phyloP scores from a whole-genome alignment of 2,113 vertebrate genomes.

The Zosterops borbonicus region DNA sequence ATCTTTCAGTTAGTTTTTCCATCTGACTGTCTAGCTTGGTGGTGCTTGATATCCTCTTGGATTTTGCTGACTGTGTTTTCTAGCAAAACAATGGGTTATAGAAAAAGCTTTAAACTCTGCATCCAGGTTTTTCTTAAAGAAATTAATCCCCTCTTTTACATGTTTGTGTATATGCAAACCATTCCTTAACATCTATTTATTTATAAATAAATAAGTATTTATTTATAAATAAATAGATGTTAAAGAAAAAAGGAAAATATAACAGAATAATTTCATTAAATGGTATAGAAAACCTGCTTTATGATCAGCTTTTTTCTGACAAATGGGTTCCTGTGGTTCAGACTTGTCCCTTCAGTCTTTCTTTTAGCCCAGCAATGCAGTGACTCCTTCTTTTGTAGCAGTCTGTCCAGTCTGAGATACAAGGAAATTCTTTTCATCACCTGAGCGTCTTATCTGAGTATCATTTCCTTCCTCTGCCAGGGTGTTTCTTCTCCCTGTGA shows the following conservation, averaged over 20 bases:
- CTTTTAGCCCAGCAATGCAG: background rate
- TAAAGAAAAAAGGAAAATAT: background rate
- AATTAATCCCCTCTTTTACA: background rate
- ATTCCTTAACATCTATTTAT: no score
- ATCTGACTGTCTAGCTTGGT: background rate
- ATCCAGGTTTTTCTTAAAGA: background rate
- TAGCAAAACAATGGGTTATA: background rate
- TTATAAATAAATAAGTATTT: no score
- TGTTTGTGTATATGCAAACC: accelerated
- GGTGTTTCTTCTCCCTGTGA: background rate
- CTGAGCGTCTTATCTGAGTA: background rate
- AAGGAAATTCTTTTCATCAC: background rate
- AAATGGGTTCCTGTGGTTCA: background rate
- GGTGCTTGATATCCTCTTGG: background rate
- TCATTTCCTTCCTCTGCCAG: background rate
- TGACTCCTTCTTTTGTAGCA: background rate
- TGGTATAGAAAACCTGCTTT: background rate
- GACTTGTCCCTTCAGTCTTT: background rate
- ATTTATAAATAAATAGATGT: background rate
- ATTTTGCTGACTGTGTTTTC: background rate
- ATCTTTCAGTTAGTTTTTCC: background rate
- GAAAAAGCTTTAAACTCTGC: background rate
- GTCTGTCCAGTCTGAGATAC: background rate
- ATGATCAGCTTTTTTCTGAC: background rate
- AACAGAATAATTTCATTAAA: background rate